Base-by-base conservation (phyloP, 2,888 invertebrate species). In the Phrixothrix hirtus region DNA sequence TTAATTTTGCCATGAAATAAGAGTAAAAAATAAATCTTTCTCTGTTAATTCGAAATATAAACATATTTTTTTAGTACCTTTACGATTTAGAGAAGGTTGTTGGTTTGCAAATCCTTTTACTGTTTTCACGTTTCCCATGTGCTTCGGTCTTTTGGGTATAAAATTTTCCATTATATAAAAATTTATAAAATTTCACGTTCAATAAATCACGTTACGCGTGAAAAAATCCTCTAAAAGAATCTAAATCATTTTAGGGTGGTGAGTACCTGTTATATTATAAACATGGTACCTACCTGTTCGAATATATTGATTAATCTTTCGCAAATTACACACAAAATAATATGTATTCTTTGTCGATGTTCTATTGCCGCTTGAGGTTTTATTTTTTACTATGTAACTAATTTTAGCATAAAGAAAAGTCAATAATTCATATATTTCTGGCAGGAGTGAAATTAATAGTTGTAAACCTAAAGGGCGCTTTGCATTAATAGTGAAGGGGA, bases 141-240 rank as follows among this genome's bases (percentile, higher is more conserved):
- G n/a, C n/a, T n/a, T n/a, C n/a, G n/a, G n/a, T n/a, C n/a, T 61
- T 55, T 53, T 52, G 38, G 37, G 61, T 61, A 43, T 64, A 50
- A 67, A 67, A 66, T 66, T 60, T 59, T 39, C 63, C 55, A 63
- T 66, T 67, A 62, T 62, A 61, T 58, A 56, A 63, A 65, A 67
- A 66, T 67, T 67, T 61, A 67, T 65, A 65, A 66, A 66, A 66
- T 67, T 67, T 66, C 59, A 60, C 58, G 61, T 61, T 57, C 60
- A 63, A 67, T 67, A 67, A 67, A 67, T 67, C 67, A 65, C 35
- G 57, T 61, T 58, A 61, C 44, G 59, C 60, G 61, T 60, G 57
- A 61, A 62, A 60, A 53, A 45, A 46, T 47, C 56, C 56, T 47
- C 27, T 25, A 41, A 43, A 48, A 43, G 52, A 32, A 32, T 44